Evolutionary conservation across 2,888 invertebrate species (phyloP).

Genomic region (Lepidochitona cinerea): DNA sequence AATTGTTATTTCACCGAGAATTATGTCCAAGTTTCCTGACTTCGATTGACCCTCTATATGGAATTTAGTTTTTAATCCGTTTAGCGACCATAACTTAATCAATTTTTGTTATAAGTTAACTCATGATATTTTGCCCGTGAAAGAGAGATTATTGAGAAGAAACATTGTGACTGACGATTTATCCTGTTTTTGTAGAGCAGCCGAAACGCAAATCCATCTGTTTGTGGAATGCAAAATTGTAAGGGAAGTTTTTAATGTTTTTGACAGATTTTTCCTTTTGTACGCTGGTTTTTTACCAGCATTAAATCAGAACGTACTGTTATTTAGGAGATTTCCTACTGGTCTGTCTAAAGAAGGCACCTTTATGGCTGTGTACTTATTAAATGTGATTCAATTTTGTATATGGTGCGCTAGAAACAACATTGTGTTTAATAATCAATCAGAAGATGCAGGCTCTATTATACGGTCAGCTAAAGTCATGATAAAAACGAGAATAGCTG

Average conservation of each 20-base stretch:
- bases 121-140: not conserved
- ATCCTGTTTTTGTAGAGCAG: not conserved
- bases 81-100: not conserved
- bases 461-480: not conserved
- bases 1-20: not conserved
- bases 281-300: not conserved
- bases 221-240: not conserved
- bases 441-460: not conserved
- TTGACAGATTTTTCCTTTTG: not conserved
- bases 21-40: not conserved
- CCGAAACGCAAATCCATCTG: not conserved
- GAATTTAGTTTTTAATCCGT: not conserved
- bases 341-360: not conserved
- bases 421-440: not conserved
- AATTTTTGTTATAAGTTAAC: not conserved
- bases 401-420: not conserved
- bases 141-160: not conserved
- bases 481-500: not conserved
- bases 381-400: not conserved
- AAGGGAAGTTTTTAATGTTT: not conserved
- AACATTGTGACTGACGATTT: not conserved
- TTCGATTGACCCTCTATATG: not conserved
- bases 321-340: not conserved
- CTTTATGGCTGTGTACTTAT: not conserved
- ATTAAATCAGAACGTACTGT: not conserved